phyloP scores from a whole-genome alignment of 2,113 vertebrate genomes.

The Garra rufa region DNA sequence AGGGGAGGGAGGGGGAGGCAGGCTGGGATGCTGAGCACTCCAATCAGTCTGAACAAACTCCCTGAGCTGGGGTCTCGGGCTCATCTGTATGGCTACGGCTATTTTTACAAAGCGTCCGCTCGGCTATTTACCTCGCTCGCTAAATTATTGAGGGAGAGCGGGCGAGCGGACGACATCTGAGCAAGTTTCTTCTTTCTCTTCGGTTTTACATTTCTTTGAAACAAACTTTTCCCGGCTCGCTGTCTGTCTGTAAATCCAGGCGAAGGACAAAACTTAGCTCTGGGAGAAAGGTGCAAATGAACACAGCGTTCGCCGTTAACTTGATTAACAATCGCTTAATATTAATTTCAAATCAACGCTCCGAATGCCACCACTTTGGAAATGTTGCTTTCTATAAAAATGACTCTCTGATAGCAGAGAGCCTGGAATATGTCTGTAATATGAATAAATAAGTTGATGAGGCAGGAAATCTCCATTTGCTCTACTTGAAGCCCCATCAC shows the following conservation, averaged over 20 bases:
- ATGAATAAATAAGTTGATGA: constrained; percentile 59
- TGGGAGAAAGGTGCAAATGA: constrained; percentile 8
- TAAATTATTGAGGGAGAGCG: constrained; percentile 28
- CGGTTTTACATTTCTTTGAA: constrained; percentile 35
- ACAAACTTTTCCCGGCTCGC: not conserved
- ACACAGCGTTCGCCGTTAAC: not conserved
- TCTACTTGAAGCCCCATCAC: constrained; percentile 61
- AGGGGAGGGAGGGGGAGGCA: constrained; percentile 30
- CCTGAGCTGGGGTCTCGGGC: constrained; percentile 62
- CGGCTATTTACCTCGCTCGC: constrained; percentile 42
- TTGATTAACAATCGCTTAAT: constrained; percentile 43
- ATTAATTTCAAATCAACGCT: constrained; percentile 28
- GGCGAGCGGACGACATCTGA: constrained; percentile 11
- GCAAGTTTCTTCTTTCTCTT: constrained; percentile 26
- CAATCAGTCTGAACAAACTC: constrained; percentile 70
- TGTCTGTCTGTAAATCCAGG: not conserved
- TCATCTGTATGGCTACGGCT: constrained; percentile 51
- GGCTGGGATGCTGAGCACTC: constrained; percentile 62
- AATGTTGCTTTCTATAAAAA: constrained; percentile 48
- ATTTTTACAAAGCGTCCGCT: constrained; percentile 61
- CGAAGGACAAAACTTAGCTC: not conserved
- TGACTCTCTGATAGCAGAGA: constrained; percentile 38
- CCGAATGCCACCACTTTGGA: constrained; percentile 34
- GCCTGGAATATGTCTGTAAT: constrained; percentile 58
- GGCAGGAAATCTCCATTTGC: constrained; percentile 56